These are phyloP conservation scores for Apostichopus japonicus DNA, from an alignment of 35 echinoderm and acorn worm species.

Conservation along the genomic window DNA sequence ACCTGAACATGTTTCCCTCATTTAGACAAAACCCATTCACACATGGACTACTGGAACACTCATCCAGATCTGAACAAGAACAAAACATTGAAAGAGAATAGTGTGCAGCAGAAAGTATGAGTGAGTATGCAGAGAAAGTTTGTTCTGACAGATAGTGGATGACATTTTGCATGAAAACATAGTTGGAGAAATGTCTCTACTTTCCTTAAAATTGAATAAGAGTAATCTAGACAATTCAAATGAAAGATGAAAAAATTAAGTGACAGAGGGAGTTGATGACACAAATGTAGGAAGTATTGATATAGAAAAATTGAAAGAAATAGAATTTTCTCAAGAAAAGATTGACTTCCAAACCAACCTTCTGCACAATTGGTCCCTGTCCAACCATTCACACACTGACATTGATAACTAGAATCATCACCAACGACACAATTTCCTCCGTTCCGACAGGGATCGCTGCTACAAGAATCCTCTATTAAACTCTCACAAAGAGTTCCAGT, in stretches of 20 bases:
- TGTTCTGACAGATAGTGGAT: too few species aligned
- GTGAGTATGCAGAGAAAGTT: neutral
- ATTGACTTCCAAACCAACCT: neutral
- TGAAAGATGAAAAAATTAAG: neutral
- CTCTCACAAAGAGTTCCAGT: constrained; percentile 26
- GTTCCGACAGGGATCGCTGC: constrained; percentile 54
- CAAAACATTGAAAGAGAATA: too few species aligned
- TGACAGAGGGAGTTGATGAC: neutral
- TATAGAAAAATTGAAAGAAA: neutral
- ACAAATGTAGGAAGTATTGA: neutral
- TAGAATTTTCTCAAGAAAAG: constrained; percentile 6
- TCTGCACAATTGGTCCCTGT: neutral
- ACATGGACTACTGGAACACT: too few species aligned
- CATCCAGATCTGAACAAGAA: too few species aligned
- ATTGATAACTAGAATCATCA: neutral
- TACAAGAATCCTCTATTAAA: constrained; percentile 52
- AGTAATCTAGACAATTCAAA: neutral
- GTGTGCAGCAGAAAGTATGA: too few species aligned
- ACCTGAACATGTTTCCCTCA: too few species aligned
- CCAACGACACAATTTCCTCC: constrained; percentile 33
- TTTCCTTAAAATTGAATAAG: too few species aligned
- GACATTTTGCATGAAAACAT: too few species aligned
- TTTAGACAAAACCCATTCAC: too few species aligned
- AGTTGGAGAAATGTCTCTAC: too few species aligned
- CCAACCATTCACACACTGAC: constrained; percentile 44